A percentile compares a stretch with the other conserved stretches of the same genome.
phyloP scores from a whole-genome alignment of 2,888 invertebrate species.

The Bellardia bayeri region DNA sequence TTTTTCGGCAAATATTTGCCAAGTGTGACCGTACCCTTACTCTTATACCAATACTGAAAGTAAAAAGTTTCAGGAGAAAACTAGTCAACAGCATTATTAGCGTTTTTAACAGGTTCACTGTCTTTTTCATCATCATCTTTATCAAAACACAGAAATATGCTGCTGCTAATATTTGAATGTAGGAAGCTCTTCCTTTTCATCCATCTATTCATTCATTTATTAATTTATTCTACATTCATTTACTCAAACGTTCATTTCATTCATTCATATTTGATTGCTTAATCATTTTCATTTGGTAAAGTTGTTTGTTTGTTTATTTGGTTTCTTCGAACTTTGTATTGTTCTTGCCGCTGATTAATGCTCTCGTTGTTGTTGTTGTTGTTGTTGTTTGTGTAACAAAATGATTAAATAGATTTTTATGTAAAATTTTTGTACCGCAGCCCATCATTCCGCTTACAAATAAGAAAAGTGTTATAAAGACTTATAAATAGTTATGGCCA shows the following conservation, averaged over 20 bases:
- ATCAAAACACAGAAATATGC: neutral
- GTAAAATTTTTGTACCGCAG: constrained; percentile 27
- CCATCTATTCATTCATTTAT: neutral
- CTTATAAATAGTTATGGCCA: constrained; percentile 59
- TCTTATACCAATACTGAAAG: neutral
- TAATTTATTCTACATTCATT: neutral
- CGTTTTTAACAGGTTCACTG: neutral
- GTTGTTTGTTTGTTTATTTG: constrained; percentile 15
- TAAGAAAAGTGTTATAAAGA: constrained; percentile 58
- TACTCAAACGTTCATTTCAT: constrained; percentile 14
- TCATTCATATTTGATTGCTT: constrained; percentile 49
- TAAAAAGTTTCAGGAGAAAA: neutral
- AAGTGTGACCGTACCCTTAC: no score
- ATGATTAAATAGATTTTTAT: constrained; percentile 53
- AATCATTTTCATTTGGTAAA: constrained; percentile 22
- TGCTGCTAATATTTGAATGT: neutral
- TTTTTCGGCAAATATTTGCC: no score
- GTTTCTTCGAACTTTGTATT: constrained; percentile 19
- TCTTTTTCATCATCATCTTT: constrained; percentile 4
- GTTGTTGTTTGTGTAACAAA: constrained; percentile 8
- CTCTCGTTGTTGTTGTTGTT: neutral
- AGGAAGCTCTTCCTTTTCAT: neutral
- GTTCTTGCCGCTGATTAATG: constrained; percentile 47
- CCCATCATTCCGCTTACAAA: constrained; percentile 10
- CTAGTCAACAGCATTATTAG: neutral